Base-by-base conservation (phyloP, 1,140 invertebrate species). In the Lamellibrachia luymesi region DNA sequence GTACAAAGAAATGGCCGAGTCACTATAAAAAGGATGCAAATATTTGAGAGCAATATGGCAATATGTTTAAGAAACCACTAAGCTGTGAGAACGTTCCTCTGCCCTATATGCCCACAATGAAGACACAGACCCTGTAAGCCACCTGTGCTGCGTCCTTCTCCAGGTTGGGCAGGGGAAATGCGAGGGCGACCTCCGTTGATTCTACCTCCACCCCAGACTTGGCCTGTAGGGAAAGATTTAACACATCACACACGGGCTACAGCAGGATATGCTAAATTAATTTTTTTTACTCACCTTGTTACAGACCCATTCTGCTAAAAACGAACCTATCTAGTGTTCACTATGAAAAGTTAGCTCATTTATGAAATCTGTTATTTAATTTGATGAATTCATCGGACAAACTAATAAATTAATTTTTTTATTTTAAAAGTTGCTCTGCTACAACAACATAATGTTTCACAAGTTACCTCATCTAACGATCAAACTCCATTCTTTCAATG, bases 121-220 rank as follows among this genome's bases (percentile, higher is more conserved):
- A 17, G 6, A 91, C 50, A 38, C 22, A 4, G 50, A 49, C 50
- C 49, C 38, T 91, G 25, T 91, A 25, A 93, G 7, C 51, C 5
- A 91, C 91, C 91, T 92, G 50, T 50, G 52, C 64, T 7, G 25
- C 50, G 38, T 50, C 50, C 89, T 51, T 50, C 50, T 13, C 92
- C 90, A 92, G 93, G 25, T 90, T 25, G 90, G 13, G 8, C 51
- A 94, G 56, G 7, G 95, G 95, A 93, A 96, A 96, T 2, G 95
- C 96, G n/a, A 96, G 93, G 17, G 96, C 96, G 51, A 96, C 95
- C 91, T 96, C 96, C 92, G 96, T 96, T 25, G 96, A 96, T 92
- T 96, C 95, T 17, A 96, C 95, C 22, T 96, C 95, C 2, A 95
- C 94, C 2, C 95, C 96, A 25, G 96, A 95, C 93, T 96, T 96